Conservation (phyloP, 2,113 vertebrate species). For the Bettongia penicillata region DNA sequence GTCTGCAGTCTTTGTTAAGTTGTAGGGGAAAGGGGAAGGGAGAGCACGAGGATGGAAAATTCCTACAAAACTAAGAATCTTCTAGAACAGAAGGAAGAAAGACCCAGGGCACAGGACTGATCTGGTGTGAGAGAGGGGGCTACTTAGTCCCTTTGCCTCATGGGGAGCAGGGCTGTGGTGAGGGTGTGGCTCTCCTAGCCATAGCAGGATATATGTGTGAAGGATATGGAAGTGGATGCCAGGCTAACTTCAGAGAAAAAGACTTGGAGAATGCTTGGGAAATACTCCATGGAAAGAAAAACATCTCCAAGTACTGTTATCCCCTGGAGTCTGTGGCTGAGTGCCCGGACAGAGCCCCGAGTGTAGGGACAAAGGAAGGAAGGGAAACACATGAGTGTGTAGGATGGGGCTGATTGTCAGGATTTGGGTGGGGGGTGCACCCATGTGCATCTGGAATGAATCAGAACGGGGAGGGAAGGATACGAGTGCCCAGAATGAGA, state of each 20-base stretch:
- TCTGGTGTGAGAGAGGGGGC: background rate
- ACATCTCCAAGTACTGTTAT: background rate
- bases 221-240: background rate
- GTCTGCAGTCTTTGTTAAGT: background rate
- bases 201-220: background rate
- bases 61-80: background rate
- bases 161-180: too few relatives aligned
- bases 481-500: background rate
- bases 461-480: background rate
- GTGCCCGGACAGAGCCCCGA: background rate
- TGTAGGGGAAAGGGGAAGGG: accelerated
- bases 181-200: background rate
- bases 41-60: background rate
- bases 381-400: background rate
- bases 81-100: background rate
- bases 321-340: background rate
- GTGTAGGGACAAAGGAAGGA: background rate
- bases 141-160: background rate
- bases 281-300: background rate
- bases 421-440: background rate
- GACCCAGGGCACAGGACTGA: background rate
- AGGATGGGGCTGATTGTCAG: too few relatives aligned
- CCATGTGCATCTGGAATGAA: background rate
- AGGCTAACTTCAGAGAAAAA: background rate
- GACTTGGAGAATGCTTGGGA: background rate